Percentiles rank a stretch among this genome's conserved stretches.
phyloP scores from a whole-genome alignment of 2,888 invertebrate species.

The Trimorus sp. region DNA sequence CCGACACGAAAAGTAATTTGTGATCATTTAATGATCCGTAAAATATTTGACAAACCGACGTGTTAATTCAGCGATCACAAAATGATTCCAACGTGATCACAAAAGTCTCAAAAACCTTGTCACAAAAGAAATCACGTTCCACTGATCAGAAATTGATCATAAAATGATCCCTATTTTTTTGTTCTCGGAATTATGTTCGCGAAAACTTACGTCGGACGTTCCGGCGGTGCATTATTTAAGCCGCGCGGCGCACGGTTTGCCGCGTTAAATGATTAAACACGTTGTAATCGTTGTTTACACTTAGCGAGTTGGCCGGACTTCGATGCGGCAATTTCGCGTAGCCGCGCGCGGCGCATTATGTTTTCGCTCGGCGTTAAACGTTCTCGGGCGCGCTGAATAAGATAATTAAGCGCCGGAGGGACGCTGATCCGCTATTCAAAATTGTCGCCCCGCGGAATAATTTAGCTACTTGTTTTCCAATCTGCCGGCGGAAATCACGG shows the following conservation, averaged over 20 bases:
- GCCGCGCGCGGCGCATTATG: slow-evolving; percentile 59
- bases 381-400: slow-evolving; percentile 63
- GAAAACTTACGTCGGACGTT: not conserved
- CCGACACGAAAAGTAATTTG: too few relatives aligned
- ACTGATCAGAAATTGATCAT: too few relatives aligned
- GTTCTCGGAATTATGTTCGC: too few relatives aligned
- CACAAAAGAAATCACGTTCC: too few relatives aligned
- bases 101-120: too few relatives aligned
- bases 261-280: slow-evolving; percentile 46
- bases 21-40: too few relatives aligned
- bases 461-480: slow-evolving; percentile 66
- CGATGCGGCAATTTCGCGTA: slow-evolving; percentile 61
- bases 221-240: slow-evolving; percentile 27
- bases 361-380: slow-evolving; percentile 65
- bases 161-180: too few relatives aligned
- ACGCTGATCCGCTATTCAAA: slow-evolving; percentile 65
- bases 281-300: slow-evolving; percentile 61
- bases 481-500: slow-evolving; percentile 43
- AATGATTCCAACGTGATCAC: too few relatives aligned
- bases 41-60: too few relatives aligned
- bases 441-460: slow-evolving; percentile 64
- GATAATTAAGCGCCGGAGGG: slow-evolving; percentile 64
- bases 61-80: too few relatives aligned
- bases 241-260: slow-evolving; percentile 22
- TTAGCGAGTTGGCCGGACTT: slow-evolving; percentile 54